A percentile compares a stretch with the other conserved stretches of the same genome.
These are phyloP conservation scores for Clarias macrocephalus DNA, from an alignment of 2,113 vertebrate genomes.

Conservation along the genomic window DNA sequence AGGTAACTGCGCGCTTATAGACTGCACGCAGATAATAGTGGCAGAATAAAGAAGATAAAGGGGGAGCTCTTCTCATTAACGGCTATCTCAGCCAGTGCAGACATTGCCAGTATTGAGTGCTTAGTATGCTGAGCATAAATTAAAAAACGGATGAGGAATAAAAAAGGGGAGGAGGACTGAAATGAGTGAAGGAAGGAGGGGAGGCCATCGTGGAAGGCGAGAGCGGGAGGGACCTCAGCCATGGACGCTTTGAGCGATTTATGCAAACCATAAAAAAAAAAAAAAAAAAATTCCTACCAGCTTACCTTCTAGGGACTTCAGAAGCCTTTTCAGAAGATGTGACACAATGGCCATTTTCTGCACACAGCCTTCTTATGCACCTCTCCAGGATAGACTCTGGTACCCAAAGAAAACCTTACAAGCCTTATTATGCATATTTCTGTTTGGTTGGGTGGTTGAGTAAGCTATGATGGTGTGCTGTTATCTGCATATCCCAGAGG, in stretches of 20 bases:
- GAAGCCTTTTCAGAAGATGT: conserved; percentile 15
- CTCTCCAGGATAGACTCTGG: conserved; percentile 13
- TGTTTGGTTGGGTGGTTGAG: conserved; percentile 39
- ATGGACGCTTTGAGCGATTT: conserved; percentile 36
- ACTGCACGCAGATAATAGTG: conserved; percentile 96
- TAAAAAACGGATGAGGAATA: conserved; percentile 77
- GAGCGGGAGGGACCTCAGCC: conserved; percentile 25
- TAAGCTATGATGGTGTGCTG: conserved; percentile 19
- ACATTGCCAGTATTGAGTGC: conserved; percentile 88
- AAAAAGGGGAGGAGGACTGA: conserved; percentile 56
- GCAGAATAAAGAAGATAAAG: conserved; percentile 96
- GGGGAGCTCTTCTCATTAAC: conserved; percentile 98
- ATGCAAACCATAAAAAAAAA: conserved; percentile 25
- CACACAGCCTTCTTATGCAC: background rate
- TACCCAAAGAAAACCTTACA: conserved; percentile 28
- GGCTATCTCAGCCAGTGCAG: conserved; percentile 97
- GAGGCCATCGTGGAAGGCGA: conserved; percentile 36
- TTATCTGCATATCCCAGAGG: conserved; percentile 52
- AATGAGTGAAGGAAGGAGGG: conserved; percentile 43
- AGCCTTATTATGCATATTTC: conserved; percentile 47
- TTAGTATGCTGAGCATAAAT: conserved; percentile 85
- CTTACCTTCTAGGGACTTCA: conserved; percentile 40
- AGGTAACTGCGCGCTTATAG: conserved; percentile 97
- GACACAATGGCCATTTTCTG: conserved; percentile 28
- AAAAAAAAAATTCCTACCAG: conserved; percentile 13